These are phyloP conservation scores for Tipula confusa DNA, from an alignment of 2,888 invertebrate genomes.

Conservation along the genomic window DNA sequence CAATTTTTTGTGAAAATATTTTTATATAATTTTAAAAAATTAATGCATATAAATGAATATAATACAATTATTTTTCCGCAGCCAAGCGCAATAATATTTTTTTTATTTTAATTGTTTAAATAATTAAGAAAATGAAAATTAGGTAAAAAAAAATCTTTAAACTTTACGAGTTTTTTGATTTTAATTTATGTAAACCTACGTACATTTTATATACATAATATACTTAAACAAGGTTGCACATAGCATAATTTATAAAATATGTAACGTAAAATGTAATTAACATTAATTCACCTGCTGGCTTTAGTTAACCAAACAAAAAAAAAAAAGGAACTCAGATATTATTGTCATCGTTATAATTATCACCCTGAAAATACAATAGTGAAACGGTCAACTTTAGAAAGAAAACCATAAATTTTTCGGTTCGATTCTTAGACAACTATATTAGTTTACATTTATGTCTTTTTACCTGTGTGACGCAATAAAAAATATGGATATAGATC, in stretches of 20 bases:
- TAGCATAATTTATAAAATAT: not conserved
- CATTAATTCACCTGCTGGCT: not conserved
- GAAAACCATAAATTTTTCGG: not conserved
- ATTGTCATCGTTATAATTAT: conserved; percentile 20
- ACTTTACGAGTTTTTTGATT: not conserved
- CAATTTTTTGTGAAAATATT: not conserved
- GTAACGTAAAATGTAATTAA: not conserved
- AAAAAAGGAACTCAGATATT: not conserved
- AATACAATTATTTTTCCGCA: not conserved
- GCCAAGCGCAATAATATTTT: not conserved
- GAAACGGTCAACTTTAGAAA: not conserved
- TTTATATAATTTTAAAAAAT: not conserved
- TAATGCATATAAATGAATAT: not conserved
- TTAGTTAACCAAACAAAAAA: not conserved
- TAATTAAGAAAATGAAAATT: not conserved
- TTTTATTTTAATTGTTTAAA: not conserved
- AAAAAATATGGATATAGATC: not conserved
- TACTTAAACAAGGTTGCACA: not conserved
- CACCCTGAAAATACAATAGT: not conserved
- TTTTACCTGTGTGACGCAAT: not conserved
- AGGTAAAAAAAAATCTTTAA: not conserved
- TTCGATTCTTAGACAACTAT: not conserved
- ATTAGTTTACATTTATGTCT: too few species aligned
- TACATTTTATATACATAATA: too few species aligned
- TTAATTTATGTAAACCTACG: not conserved